A percentile compares a stretch with the other conserved stretches of the same genome.
phyloP scores from a whole-genome alignment of 2,888 invertebrate species.

The Cheilosia grossa region DNA sequence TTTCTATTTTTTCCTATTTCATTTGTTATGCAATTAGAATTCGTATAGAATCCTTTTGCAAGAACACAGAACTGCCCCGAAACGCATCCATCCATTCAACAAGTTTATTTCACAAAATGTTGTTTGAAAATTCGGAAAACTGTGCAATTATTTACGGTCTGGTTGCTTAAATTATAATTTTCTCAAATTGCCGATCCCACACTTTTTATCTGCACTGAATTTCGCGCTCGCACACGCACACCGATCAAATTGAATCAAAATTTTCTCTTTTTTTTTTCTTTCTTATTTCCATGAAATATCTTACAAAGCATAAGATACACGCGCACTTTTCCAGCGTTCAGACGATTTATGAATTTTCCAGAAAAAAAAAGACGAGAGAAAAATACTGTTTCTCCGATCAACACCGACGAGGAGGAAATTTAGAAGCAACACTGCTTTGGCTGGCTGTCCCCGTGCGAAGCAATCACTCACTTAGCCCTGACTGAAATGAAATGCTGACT shows the following conservation, averaged over 20 bases:
- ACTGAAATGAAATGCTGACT: slow-evolving; percentile 65
- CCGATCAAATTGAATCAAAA: background rate
- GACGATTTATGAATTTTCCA: slow-evolving; percentile 20
- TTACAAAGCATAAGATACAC: slow-evolving; percentile 23
- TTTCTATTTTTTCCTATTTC: slow-evolving; percentile 15
- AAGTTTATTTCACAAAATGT: slow-evolving; percentile 6
- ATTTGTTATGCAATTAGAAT: slow-evolving; percentile 56
- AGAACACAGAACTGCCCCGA: background rate
- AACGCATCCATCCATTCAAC: slow-evolving; percentile 10
- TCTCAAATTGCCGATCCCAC: slow-evolving; percentile 11
- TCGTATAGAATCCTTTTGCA: slow-evolving; percentile 15
- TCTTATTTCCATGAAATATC: slow-evolving; percentile 25
- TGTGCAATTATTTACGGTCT: slow-evolving; percentile 59
- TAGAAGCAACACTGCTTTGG: slow-evolving; percentile 7
- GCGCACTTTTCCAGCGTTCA: slow-evolving; percentile 33
- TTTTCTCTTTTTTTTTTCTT: slow-evolving; percentile 13
- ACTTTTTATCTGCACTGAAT: background rate
- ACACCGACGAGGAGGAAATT: background rate
- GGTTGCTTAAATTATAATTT: slow-evolving; percentile 43
- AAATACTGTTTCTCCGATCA: slow-evolving; percentile 29
- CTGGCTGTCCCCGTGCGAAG: slow-evolving; percentile 60
- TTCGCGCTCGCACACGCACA: slow-evolving; percentile 5
- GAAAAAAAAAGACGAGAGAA: slow-evolving; percentile 2
- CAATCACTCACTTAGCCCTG: slow-evolving; percentile 72
- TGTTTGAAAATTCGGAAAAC: slow-evolving; percentile 6